Conservation (phyloP, 2,113 vertebrate genomes). For the Euleptes europaea region DNA sequence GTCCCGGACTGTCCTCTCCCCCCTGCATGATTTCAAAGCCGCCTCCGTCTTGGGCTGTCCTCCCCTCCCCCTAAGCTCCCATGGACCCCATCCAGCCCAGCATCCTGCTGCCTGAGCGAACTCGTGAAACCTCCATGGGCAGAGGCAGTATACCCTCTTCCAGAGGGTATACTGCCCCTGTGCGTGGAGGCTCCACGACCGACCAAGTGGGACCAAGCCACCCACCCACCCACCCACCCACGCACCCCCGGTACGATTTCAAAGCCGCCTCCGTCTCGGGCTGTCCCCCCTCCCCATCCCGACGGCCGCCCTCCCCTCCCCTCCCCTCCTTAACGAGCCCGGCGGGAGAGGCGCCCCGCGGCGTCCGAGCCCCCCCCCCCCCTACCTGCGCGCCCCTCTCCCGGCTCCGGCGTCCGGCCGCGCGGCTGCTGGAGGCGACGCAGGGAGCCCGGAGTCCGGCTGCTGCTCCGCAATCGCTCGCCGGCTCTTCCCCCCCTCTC, state of each 20-base stretch:
- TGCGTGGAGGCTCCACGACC: slow-evolving; percentile 13
- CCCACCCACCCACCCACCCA: background rate
- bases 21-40: no score
- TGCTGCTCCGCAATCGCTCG: slow-evolving; percentile 36
- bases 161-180: slow-evolving; percentile 13
- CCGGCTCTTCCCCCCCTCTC: slow-evolving; percentile 14
- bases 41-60: no score
- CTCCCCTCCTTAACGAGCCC: slow-evolving; percentile 54
- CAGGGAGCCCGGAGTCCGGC: slow-evolving; percentile 57
- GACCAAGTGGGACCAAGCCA: background rate
- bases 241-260: background rate
- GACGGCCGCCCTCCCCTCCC: no score
- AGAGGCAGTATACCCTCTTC: no score
- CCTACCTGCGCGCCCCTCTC: slow-evolving; percentile 63
- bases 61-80: slow-evolving; percentile 24
- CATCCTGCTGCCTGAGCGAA: no score
- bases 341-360: slow-evolving; percentile 11
- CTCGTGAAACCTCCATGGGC: no score
- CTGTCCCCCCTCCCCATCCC: no score
- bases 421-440: slow-evolving; percentile 23
- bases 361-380: slow-evolving; percentile 52
- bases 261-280: no score
- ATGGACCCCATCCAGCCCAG: no score
- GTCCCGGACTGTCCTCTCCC: no score
- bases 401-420: slow-evolving; percentile 57